Evolutionary conservation across 2,113 vertebrate genomes (phyloP).

Genomic region (Brachyhypopomus occidentalis): DNA sequence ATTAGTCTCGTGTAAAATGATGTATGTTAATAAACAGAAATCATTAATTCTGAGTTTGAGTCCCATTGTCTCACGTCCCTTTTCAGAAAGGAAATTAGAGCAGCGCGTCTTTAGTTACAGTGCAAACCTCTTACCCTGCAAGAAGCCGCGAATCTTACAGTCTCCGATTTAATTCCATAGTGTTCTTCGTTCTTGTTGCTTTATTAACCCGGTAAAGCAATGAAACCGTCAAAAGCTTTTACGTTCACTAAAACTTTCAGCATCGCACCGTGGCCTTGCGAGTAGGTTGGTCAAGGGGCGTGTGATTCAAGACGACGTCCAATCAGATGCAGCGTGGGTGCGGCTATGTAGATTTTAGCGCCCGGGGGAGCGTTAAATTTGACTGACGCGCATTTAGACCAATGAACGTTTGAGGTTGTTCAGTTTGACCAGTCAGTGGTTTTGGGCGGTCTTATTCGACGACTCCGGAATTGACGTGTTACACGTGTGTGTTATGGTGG

Average conservation of each 20-base stretch:
- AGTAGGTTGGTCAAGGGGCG: conserved; percentile 54
- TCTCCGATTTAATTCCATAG: conserved; percentile 59
- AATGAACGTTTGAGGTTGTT: conserved; percentile 57
- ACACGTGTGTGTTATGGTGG: conserved; percentile 49
- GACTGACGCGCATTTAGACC: conserved; percentile 45
- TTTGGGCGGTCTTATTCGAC: neutral
- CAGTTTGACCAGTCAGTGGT: neutral
- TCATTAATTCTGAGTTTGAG: neutral
- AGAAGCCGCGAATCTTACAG: conserved; percentile 12
- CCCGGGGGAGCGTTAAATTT: neutral
- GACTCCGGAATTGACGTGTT: conserved; percentile 63
- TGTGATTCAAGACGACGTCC: conserved; percentile 45
- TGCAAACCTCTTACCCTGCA: conserved; percentile 64
- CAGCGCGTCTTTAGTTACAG: neutral
- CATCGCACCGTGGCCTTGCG: conserved; percentile 55
- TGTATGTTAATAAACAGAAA: neutral
- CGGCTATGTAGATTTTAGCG: neutral
- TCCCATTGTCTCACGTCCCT: neutral
- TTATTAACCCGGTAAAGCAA: conserved; percentile 49
- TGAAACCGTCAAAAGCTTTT: conserved; percentile 52
- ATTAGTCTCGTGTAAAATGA: neutral
- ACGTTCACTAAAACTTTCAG: conserved; percentile 56
- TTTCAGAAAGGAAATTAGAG: neutral
- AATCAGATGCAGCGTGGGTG: conserved; percentile 54
- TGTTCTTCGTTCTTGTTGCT: conserved; percentile 39